Base-by-base conservation (phyloP, 2,113 vertebrate genomes). In the Platycercus adscitus region DNA sequence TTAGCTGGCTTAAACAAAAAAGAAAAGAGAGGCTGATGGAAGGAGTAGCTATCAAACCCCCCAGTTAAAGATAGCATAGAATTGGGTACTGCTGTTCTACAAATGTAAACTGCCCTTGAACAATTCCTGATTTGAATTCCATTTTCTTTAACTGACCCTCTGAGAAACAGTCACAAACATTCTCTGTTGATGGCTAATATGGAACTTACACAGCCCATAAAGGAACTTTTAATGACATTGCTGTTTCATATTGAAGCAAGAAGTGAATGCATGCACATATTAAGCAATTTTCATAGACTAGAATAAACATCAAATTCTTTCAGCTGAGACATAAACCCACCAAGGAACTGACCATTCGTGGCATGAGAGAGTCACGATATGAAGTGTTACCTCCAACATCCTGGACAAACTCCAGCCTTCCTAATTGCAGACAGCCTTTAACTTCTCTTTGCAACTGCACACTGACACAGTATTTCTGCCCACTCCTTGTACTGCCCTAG, bases 121-220 rank as follows among this genome's bases (percentile, higher is more conserved):
- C 53, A 89, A 72, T 31, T 86, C 68, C 77, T 2, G 1, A 31
- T 58, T 55, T 26, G n/a, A 96, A 87, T 58, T 76, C 26, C 71
- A 28, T 88, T 95, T 91, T 84, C 69, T 91, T 85, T 84, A 75
- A 64, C 61, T 71, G 82, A 93, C 83, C 83, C 46, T 71, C 18
- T 44, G 33, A 82, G 71, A 82, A 82, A 78, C 28, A 88, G 47
- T 91, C 71, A 65, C 46, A 50, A 73, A 69, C 44, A 37, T 39
- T 66, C 61, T 70, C 61, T 37, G n/a, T 17, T 86, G 90, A 77
- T 86, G 66, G 61, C 65, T 86, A 69, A 66, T 16, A 61, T 1
- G 9, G 64, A 91, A 68, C 63, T 86, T 50, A 82, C 29, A 50
- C 55, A 80, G 81, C 64, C 82, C 65, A 63, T 49, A 93, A 90